Evolutionary conservation across 64 coral and sea anemone genomes (phyloP).

Genomic region (Exaiptasia diaphana): DNA sequence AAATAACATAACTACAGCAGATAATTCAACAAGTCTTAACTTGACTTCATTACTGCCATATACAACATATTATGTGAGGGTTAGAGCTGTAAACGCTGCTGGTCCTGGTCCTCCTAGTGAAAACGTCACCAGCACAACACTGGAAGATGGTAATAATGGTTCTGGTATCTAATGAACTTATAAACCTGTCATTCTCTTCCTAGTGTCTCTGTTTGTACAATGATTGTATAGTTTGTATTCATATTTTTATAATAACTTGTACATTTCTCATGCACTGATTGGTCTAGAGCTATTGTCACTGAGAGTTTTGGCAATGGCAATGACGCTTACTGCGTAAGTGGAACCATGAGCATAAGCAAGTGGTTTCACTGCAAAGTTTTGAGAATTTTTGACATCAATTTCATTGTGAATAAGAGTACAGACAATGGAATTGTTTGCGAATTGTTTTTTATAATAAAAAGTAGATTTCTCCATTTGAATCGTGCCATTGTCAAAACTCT

Average conservation of each 20-base stretch:
- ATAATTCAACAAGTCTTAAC: slow-evolving; percentile 21
- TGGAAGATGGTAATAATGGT: slow-evolving; percentile 58
- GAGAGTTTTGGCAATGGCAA: neutral
- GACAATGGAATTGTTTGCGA: too few species aligned
- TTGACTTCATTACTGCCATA: slow-evolving; percentile 40
- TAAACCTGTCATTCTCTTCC: neutral
- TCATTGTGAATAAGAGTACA: too few species aligned
- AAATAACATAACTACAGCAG: slow-evolving; percentile 6
- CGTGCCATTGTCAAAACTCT: neutral
- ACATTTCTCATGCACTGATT: neutral
- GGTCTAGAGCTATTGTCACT: too few species aligned
- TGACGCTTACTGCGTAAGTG: too few species aligned
- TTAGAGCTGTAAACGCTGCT: slow-evolving; percentile 31
- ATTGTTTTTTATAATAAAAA: too few species aligned
- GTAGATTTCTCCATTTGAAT: too few species aligned
- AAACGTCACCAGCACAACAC: slow-evolving; percentile 28
- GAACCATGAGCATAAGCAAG: too few species aligned
- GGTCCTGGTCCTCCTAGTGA: slow-evolving; percentile 49
- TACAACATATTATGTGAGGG: slow-evolving; percentile 55
- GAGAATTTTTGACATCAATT: too few species aligned
- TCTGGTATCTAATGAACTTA: neutral
- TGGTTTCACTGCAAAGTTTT: too few species aligned
- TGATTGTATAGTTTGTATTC: neutral
- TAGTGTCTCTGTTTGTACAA: neutral
- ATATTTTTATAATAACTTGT: neutral